These are phyloP conservation scores for Eueremaeus valkanovi DNA, from an alignment of 2,888 invertebrate genomes.

Conservation along the genomic window DNA sequence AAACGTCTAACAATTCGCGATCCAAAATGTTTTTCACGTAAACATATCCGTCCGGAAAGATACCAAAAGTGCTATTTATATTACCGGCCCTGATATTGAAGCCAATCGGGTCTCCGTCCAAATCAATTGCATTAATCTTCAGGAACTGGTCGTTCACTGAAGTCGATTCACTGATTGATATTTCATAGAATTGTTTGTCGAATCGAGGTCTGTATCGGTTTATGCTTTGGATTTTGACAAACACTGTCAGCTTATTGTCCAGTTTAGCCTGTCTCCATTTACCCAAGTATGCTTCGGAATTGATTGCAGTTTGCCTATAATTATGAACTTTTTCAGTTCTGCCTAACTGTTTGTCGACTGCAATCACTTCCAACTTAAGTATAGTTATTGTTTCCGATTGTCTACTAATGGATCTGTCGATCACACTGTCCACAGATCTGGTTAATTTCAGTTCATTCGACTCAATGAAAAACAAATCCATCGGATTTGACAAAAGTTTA, in stretches of 20 bases:
- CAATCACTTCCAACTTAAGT: neutral
- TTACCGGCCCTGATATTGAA: constrained; percentile 84
- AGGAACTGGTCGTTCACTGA: constrained; percentile 86
- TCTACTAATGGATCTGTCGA: neutral
- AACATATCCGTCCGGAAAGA: constrained; percentile 89
- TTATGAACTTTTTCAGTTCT: neutral
- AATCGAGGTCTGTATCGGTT: constrained; percentile 95
- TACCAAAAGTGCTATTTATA: constrained; percentile 76
- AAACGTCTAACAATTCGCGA: constrained; percentile 85
- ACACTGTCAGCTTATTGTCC: constrained; percentile 14
- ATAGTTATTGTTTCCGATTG: neutral
- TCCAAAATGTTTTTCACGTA: constrained; percentile 82
- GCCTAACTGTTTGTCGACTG: neutral
- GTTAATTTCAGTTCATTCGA: constrained; percentile 57
- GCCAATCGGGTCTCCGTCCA: constrained; percentile 70
- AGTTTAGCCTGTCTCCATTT: neutral
- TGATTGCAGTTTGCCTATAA: no score
- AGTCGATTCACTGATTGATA: constrained; percentile 81
- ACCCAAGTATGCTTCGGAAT: no score
- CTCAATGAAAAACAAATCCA: constrained; percentile 76
- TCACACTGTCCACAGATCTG: constrained; percentile 28
- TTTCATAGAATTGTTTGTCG: constrained; percentile 85
- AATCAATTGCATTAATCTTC: constrained; percentile 73
- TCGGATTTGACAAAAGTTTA: constrained; percentile 64
- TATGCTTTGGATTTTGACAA: constrained; percentile 66